Evolutionary conservation across 2,113 vertebrate genomes (phyloP).

Genomic region (Odontophorus gujanensis): DNA sequence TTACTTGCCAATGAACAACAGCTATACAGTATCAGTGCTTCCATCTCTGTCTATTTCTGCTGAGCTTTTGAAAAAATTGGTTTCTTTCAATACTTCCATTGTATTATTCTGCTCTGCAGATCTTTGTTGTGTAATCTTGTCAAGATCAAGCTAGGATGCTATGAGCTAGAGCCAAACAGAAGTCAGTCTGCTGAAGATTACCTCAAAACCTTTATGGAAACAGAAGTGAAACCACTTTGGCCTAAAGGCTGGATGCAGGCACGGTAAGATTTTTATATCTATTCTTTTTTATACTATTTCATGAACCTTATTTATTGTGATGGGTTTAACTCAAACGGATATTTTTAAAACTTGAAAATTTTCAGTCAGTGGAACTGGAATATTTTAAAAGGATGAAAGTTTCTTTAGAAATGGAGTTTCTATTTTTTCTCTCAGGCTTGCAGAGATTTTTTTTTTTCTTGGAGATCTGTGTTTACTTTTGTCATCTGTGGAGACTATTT

Average conservation of each 20-base stretch:
- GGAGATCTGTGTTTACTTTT: not conserved
- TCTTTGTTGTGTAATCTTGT: slow-evolving; percentile 93
- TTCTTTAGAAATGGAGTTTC: not conserved
- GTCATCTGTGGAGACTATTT: not conserved
- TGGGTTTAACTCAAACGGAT: not conserved
- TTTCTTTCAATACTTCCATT: not conserved
- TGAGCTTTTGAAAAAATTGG: not conserved
- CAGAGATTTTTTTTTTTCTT: not conserved
- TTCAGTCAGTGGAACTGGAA: not conserved
- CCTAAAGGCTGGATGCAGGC: slow-evolving; percentile 99
- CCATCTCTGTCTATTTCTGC: not conserved
- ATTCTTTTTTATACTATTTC: not conserved
- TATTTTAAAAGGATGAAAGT: not conserved
- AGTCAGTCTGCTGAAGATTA: slow-evolving; percentile 94
- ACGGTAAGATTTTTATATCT: slow-evolving; percentile 78
- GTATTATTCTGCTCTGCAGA: slow-evolving; percentile 76
- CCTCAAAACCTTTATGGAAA: slow-evolving; percentile 98
- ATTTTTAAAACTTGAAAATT: not conserved
- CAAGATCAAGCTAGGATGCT: slow-evolving; percentile 95
- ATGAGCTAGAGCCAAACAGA: slow-evolving; percentile 95
- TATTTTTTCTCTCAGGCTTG: no score
- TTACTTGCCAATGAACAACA: not conserved
- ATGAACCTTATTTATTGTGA: not conserved
- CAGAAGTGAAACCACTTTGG: slow-evolving; percentile 97
- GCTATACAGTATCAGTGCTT: not conserved